Evolutionary conservation across 1,140 invertebrate genomes (phyloP).

Genomic region (Ips typographus): DNA sequence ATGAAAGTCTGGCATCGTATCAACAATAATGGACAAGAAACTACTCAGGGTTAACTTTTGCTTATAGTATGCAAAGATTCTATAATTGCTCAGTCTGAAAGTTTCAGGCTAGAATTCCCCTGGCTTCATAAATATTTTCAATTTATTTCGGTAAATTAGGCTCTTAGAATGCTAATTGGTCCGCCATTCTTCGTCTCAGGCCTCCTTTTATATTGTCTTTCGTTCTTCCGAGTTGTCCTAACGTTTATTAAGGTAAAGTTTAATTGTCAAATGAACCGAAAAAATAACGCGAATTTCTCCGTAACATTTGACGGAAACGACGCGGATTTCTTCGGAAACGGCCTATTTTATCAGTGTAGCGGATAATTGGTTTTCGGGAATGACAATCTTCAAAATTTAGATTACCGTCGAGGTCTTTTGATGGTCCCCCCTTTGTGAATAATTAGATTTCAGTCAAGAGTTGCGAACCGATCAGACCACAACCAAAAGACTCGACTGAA

Average conservation of each 20-base stretch:
- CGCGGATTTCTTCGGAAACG: too few relatives aligned
- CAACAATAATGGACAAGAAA: too few relatives aligned
- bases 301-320: background rate
- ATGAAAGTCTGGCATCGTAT: background rate
- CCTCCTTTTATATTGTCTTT: slow-evolving; percentile 24
- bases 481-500: too few relatives aligned
- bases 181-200: slow-evolving; percentile 14
- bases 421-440: too few relatives aligned
- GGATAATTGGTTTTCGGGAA: too few relatives aligned
- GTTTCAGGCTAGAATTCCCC: slow-evolving; percentile 13
- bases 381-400: too few relatives aligned
- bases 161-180: slow-evolving; percentile 34
- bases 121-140: slow-evolving; percentile 31
- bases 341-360: too few relatives aligned
- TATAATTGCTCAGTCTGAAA: slow-evolving; percentile 19
- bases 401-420: too few relatives aligned
- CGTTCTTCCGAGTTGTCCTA: slow-evolving; percentile 3
- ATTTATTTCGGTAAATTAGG: slow-evolving; percentile 34
- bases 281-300: slow-evolving; percentile 13
- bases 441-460: too few relatives aligned
- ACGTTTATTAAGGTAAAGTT: slow-evolving; percentile 32
- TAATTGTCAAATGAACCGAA: slow-evolving; percentile 31
- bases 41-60: background rate
- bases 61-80: slow-evolving; percentile 22
- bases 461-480: too few relatives aligned